Evolutionary conservation across 1,140 invertebrate genomes (phyloP).

Genomic region (Geopemphigus sp.): DNA sequence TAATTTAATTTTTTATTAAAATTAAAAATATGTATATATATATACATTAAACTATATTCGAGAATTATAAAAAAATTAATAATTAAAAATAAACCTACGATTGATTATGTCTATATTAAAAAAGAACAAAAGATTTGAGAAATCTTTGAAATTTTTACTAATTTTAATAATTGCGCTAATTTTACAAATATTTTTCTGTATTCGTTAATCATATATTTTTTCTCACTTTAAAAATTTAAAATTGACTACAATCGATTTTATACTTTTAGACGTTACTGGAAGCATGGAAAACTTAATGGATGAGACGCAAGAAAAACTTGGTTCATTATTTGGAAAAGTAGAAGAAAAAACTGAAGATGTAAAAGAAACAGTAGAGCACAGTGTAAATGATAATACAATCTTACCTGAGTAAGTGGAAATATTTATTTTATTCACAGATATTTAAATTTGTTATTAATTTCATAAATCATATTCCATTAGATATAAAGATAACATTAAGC

Average conservation of each 20-base stretch:
- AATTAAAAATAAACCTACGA: too few species aligned
- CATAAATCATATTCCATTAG: neutral
- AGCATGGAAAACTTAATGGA: slow-evolving; percentile 39
- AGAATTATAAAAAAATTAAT: too few species aligned
- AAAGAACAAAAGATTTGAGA: too few species aligned
- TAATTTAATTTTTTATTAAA: too few species aligned
- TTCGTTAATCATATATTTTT: neutral
- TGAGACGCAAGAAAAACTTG: slow-evolving; percentile 31
- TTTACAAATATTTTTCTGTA: neutral
- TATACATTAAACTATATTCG: too few species aligned
- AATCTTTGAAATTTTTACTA: neutral
- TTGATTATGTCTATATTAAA: too few species aligned
- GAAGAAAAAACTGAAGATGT: slow-evolving; percentile 11
- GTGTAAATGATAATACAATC: slow-evolving; percentile 1
- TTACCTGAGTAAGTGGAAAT: slow-evolving; percentile 40
- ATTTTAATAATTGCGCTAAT: neutral
- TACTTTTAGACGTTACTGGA: slow-evolving; percentile 1
- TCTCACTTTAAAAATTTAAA: neutral
- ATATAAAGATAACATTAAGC: neutral
- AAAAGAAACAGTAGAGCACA: neutral
- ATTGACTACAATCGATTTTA: neutral
- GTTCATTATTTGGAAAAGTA: slow-evolving; percentile 35
- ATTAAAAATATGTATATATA: too few species aligned
- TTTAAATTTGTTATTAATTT: neutral
- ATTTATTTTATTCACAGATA: neutral